A percentile compares a stretch with the other conserved stretches of the same genome.
Conservation (phyloP, 2,797 vertebrate species). For the Poeciliopsis turneri region DNA sequence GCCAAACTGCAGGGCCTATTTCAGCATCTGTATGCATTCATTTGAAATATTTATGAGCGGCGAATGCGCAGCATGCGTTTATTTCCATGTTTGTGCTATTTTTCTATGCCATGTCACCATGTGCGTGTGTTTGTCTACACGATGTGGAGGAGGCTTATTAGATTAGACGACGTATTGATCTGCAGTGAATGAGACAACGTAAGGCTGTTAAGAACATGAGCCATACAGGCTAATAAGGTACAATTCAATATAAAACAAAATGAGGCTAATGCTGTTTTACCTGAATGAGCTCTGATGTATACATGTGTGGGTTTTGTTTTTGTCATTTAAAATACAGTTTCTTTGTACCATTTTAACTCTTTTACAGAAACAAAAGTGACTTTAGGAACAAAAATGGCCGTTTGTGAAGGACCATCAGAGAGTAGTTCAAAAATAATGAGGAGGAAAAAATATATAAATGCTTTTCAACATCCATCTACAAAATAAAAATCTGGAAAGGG, state of each 20-base stretch:
- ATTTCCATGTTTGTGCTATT: slow-evolving; percentile 22
- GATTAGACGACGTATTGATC: slow-evolving; percentile 76
- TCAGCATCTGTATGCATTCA: slow-evolving; percentile 39
- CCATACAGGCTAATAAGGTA: slow-evolving; percentile 73
- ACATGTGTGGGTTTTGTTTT: slow-evolving; percentile 36
- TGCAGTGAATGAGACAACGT: slow-evolving; percentile 70
- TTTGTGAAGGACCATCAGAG: neutral
- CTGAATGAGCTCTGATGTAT: slow-evolving; percentile 50
- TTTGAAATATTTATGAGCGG: slow-evolving; percentile 16
- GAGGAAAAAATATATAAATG: neutral
- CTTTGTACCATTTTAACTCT: neutral
- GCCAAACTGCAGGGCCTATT: slow-evolving; percentile 54
- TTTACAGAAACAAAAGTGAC: neutral
- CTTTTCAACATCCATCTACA: neutral
- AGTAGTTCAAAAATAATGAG: neutral
- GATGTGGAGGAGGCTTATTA: slow-evolving; percentile 65
- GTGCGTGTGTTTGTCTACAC: slow-evolving; percentile 25
- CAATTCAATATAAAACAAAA: slow-evolving; percentile 78
- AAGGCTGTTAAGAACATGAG: slow-evolving; percentile 79
- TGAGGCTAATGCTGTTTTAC: slow-evolving; percentile 65
- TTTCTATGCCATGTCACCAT: neutral
- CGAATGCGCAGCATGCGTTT: slow-evolving; percentile 14
- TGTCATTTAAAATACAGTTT: slow-evolving; percentile 13
- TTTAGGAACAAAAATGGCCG: neutral
- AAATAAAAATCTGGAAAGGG: neutral